Conservation (phyloP, 2,113 vertebrate species). For the Mellivora capensis region DNA sequence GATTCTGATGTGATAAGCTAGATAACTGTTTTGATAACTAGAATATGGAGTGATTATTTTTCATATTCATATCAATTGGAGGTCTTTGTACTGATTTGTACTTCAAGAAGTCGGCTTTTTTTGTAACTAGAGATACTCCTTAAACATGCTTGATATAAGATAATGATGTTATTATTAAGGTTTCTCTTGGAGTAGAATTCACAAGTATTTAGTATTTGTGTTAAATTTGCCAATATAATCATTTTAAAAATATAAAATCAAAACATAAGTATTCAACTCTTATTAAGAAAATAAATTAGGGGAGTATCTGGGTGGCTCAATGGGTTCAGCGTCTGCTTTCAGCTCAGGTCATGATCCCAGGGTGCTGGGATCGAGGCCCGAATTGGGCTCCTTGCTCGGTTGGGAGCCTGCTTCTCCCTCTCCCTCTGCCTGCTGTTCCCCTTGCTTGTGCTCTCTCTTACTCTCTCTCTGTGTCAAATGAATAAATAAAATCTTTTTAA, state of each 20-base stretch:
- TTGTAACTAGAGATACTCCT: background rate
- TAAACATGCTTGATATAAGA: background rate
- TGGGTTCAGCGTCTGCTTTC: too few species aligned
- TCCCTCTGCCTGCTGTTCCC: too few species aligned
- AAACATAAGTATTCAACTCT: background rate
- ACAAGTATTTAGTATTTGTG: conserved; percentile 22
- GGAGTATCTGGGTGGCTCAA: too few species aligned
- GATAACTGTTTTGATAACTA: conserved; percentile 4
- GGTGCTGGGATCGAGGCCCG: too few species aligned
- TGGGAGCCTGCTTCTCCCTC: too few species aligned
- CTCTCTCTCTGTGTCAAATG: too few species aligned
- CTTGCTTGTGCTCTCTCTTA: too few species aligned
- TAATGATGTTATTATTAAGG: background rate
- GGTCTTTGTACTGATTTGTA: background rate
- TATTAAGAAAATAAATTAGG: background rate
- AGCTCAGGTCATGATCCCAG: too few species aligned
- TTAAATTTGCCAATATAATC: background rate
- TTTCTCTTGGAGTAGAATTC: conserved; percentile 6
- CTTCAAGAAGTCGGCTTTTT: background rate
- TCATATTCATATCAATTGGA: background rate
- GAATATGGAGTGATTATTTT: background rate
- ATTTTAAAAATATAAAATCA: conserved; percentile 8
- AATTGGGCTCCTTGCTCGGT: too few species aligned
- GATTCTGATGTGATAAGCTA: background rate
- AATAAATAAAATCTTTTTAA: too few species aligned